Base-by-base conservation (phyloP, 2,113 vertebrate species). In the Cryptomyrus ogoouensis region DNA sequence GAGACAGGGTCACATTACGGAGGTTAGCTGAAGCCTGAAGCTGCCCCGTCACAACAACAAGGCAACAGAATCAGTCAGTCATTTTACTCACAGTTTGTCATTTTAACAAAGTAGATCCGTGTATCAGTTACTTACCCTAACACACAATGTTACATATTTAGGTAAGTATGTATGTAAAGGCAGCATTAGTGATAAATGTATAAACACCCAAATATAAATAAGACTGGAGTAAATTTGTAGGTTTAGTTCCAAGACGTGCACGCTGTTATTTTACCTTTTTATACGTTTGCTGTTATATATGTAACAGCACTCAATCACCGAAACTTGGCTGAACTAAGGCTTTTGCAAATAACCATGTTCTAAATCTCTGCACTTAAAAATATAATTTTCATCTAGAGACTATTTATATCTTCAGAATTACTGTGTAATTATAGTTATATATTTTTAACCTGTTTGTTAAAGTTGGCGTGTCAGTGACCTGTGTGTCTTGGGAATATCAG, bases 401-500 rank as follows among this genome's bases (percentile, higher is more conserved):
- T 49, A 24, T 86, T 86, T 86, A 49, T 86, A 27, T 86, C 83
- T 86, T 15, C 83, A 27, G 46, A 49, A 15, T 49, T 24, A 27
- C 74, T 19, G 13, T 80, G 27, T 86, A 31, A 49, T 49, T 46
- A 50, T 44, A 50, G 44, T 13, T 86, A 47, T 84, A 42, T 86
- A 49, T 86, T 87, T 87, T 53, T 35, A 87, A 56, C 49, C 24
- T 85, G 31, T 50, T 27, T 86, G 19, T 6, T 5, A 86, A n/a
- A 70, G 62, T 9, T 70, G 46, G 39, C 5, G 12, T 86, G 83
- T 86, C 27, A n/a, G 4, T 77, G 83, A 47, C 42, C 58, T 52
- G 17, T 39, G 85, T 91, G 74, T 92, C 91, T 91, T 92, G 77
- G 84, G 70, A 91, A 92, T 91, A 89, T 89, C 89, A 70, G 90